Evolutionary conservation across 2,888 invertebrate genomes (phyloP).

Genomic region (Ectobius pallidus): DNA sequence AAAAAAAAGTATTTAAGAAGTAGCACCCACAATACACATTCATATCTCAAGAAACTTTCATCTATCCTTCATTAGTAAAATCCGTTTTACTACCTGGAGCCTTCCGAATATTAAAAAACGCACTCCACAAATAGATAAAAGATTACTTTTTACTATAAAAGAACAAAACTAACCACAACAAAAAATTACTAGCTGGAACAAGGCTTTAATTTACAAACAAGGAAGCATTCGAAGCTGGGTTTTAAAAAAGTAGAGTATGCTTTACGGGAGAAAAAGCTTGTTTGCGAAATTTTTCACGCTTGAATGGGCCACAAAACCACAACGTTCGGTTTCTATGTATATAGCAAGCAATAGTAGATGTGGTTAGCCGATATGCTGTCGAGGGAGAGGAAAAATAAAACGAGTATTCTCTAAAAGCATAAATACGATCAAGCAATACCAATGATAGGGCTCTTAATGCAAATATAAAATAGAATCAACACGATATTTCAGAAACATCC

Average conservation of each 20-base stretch:
- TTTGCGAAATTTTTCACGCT: slow-evolving; percentile 25
- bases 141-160: background rate
- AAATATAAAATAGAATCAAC: background rate
- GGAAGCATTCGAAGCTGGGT: background rate
- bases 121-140: background rate
- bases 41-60: too few species aligned
- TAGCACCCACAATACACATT: too few species aligned
- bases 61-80: too few species aligned
- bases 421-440: background rate
- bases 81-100: too few species aligned
- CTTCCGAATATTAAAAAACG: too few species aligned
- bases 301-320: slow-evolving; percentile 16
- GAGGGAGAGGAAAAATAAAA: background rate
- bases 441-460: background rate
- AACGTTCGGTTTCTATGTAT: slow-evolving; percentile 2
- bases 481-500: background rate
- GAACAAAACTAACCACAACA: background rate
- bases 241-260: background rate
- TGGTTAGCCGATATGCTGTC: background rate
- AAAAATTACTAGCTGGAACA: background rate
- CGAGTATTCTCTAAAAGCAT: background rate
- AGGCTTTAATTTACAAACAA: background rate
- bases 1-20: too few species aligned
- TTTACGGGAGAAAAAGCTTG: slow-evolving; percentile 14
- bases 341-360: background rate